Conservation (phyloP, 2,113 vertebrate species). For the Siniperca chuatsi region DNA sequence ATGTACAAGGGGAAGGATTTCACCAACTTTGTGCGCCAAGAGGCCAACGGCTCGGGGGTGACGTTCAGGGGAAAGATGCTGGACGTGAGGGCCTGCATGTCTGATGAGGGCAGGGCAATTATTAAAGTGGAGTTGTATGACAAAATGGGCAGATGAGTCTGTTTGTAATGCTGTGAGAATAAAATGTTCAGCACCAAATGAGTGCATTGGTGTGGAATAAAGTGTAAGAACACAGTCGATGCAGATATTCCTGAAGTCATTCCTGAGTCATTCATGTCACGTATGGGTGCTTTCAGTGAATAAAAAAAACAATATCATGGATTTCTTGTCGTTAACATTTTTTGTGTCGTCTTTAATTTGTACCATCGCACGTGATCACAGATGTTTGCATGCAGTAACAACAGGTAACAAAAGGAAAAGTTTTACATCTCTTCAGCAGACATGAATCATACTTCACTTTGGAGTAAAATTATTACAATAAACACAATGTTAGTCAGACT, state of each 20-base stretch:
- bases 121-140: constrained; percentile 78
- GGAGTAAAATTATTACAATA: not conserved
- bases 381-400: not conserved
- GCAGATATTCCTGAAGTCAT: not conserved
- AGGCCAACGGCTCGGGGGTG: constrained; percentile 67
- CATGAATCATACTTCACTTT: not conserved
- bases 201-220: not conserved
- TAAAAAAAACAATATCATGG: not conserved
- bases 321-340: not conserved
- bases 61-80: not conserved
- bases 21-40: constrained; percentile 51
- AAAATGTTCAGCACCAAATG: not conserved
- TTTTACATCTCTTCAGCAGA: not conserved
- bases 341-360: not conserved
- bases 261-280: constrained; percentile 1
- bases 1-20: constrained; percentile 70
- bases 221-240: not conserved
- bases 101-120: constrained; percentile 65
- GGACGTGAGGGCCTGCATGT: constrained; percentile 75
- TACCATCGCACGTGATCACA: not conserved
- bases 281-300: constrained; percentile 39
- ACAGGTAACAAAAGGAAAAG: not conserved
- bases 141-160: constrained; percentile 41
- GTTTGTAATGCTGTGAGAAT: not conserved
- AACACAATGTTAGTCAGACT: not conserved